These are phyloP conservation scores for Sarcophaga carnaria DNA, from an alignment of 2,888 invertebrate species.

Conservation along the genomic window DNA sequence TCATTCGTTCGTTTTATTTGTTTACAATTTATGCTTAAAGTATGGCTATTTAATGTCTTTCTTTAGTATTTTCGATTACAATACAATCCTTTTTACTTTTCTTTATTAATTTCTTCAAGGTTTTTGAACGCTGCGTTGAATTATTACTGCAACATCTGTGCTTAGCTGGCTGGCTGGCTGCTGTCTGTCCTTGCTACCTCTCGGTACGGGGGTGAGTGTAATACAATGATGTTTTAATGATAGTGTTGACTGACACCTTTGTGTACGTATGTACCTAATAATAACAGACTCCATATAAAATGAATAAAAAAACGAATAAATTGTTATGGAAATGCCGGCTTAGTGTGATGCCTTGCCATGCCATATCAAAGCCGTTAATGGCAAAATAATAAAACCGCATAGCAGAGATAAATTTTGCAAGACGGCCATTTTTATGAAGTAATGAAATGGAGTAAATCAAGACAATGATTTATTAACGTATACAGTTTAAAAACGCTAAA, in stretches of 20 bases:
- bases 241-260: conserved; percentile 20
- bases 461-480: too few species aligned
- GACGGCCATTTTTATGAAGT: not conserved
- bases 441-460: not conserved
- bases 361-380: not conserved
- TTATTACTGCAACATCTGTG: conserved; percentile 4
- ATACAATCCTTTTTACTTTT: not conserved
- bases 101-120: too few species aligned
- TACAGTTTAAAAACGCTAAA: too few species aligned
- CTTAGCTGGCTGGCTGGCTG: not conserved
- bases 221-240: conserved; percentile 5
- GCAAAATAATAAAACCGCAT: not conserved
- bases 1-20: too few species aligned
- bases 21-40: too few species aligned
- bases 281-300: not conserved
- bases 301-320: not conserved
- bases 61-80: not conserved
- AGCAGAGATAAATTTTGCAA: not conserved
- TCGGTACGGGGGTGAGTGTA: not conserved
- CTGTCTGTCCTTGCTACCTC: not conserved
- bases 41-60: not conserved
- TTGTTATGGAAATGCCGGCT: not conserved
- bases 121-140: too few species aligned
- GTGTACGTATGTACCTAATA: not conserved
- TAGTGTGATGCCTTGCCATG: not conserved